Evolutionary conservation across 2,113 vertebrate genomes (phyloP).

Genomic region (Mesocricetus auratus): DNA sequence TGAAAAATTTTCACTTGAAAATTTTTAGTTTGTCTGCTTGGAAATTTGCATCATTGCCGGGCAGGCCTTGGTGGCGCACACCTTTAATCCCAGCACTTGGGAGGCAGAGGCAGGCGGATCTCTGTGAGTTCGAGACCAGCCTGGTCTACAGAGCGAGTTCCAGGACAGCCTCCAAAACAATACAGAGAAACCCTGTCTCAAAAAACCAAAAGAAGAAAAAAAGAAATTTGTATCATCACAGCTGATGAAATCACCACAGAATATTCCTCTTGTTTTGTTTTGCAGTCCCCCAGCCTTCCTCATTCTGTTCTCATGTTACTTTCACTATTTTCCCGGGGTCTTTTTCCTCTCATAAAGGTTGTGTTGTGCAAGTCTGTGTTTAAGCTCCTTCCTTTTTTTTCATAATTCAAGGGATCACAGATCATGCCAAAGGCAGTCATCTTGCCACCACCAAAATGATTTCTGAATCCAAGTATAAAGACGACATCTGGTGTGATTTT

Average conservation of each 20-base stretch:
- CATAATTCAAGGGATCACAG: slow-evolving; percentile 87
- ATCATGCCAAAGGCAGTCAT: slow-evolving; percentile 95
- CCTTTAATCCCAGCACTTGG: too few species aligned
- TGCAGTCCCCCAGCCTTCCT: slow-evolving; percentile 84
- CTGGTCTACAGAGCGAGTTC: too few species aligned
- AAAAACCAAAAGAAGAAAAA: too few species aligned
- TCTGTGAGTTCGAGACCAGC: too few species aligned
- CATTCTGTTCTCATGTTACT: slow-evolving; percentile 94
- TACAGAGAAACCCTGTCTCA: too few species aligned
- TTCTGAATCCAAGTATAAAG: slow-evolving; percentile 80
- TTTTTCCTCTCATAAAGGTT: slow-evolving; percentile 95
- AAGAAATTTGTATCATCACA: neutral
- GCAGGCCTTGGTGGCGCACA: too few species aligned
- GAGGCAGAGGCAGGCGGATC: too few species aligned
- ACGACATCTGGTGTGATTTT: neutral
- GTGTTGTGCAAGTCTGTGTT: slow-evolving; percentile 91
- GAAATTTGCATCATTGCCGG: neutral
- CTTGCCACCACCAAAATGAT: slow-evolving; percentile 88
- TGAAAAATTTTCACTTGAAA: neutral
- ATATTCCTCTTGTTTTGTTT: slow-evolving; percentile 80
- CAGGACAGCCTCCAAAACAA: too few species aligned
- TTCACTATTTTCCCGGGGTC: slow-evolving; percentile 94
- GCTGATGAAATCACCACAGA: slow-evolving; percentile 3
- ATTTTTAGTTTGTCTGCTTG: neutral
- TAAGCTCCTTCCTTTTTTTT: slow-evolving; percentile 66